Percentiles rank a stretch among this genome's conserved stretches.
Evolutionary conservation across 1,140 invertebrate genomes (phyloP).

Genomic region (Drosophila subpulchrella): DNA sequence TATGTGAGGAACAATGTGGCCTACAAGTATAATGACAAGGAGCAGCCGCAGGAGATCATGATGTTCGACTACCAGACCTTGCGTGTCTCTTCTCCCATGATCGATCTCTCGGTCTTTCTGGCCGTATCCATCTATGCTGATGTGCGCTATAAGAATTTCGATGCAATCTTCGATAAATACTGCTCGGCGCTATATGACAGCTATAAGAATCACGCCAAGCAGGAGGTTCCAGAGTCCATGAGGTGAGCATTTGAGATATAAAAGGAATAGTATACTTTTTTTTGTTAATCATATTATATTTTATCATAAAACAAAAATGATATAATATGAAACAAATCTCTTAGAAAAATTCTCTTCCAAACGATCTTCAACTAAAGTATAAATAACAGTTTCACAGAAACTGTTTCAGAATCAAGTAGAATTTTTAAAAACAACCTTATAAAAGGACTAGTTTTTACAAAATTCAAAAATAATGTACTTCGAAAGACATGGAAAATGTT

Average conservation of each 20-base stretch:
- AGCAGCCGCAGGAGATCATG: conserved; percentile 64
- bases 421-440: too few species aligned
- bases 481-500: too few species aligned
- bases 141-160: conserved; percentile 64
- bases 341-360: too few species aligned
- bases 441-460: too few species aligned
- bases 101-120: conserved; percentile 69
- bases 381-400: too few species aligned
- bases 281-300: too few species aligned
- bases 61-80: conserved; percentile 84
- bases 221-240: conserved; percentile 51
- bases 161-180: conserved; percentile 70
- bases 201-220: conserved; percentile 37
- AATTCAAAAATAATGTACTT: too few species aligned
- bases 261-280: background rate
- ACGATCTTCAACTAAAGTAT: too few species aligned
- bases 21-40: conserved; percentile 56
- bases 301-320: too few species aligned
- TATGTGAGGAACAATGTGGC: conserved; percentile 82
- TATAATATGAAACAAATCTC: too few species aligned
- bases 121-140: conserved; percentile 59
- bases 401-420: too few species aligned
- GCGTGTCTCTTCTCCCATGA: conserved; percentile 74
- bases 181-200: conserved; percentile 46
- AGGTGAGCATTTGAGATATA: conserved; percentile 41